Evolutionary conservation across 2,797 vertebrate species (phyloP).

Genomic region (Cirrhinus mrigala): DNA sequence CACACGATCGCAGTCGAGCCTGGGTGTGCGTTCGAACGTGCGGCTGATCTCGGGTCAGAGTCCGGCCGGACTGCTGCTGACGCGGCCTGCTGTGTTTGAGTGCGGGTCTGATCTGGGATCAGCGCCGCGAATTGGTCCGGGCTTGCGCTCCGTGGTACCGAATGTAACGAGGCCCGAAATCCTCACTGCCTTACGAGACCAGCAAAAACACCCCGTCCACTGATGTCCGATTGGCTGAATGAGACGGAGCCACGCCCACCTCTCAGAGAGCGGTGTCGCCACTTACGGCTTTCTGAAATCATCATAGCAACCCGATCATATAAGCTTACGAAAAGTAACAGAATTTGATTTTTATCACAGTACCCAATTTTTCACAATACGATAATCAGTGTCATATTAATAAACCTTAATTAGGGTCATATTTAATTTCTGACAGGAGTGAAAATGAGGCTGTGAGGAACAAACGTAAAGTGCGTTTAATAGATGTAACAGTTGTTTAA

Average conservation of each 20-base stretch:
- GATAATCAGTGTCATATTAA: constrained; percentile 54
- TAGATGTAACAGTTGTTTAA: not conserved
- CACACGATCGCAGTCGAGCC: not conserved
- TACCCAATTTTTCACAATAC: constrained; percentile 57
- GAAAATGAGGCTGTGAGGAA: not conserved
- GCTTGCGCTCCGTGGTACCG: constrained; percentile 59
- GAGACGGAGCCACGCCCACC: constrained; percentile 23
- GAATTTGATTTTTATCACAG: not conserved
- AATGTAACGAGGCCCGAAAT: constrained; percentile 69
- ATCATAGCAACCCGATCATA: not conserved
- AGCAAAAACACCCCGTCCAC: constrained; percentile 57
- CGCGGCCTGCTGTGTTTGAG: not conserved
- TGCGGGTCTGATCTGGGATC: constrained; percentile 23
- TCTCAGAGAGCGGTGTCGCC: not conserved
- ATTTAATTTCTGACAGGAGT: not conserved
- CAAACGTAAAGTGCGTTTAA: not conserved
- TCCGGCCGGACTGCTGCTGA: not conserved
- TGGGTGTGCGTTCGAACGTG: not conserved
- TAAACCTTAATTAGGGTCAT: not conserved
- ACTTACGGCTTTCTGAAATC: not conserved
- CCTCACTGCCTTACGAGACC: constrained; percentile 73
- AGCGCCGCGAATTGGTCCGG: not conserved
- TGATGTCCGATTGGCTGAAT: constrained; percentile 41
- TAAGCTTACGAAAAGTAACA: not conserved
- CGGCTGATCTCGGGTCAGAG: constrained; percentile 5